phyloP scores from a whole-genome alignment of 2,888 invertebrate genomes.

The Drosophila barbarae region DNA sequence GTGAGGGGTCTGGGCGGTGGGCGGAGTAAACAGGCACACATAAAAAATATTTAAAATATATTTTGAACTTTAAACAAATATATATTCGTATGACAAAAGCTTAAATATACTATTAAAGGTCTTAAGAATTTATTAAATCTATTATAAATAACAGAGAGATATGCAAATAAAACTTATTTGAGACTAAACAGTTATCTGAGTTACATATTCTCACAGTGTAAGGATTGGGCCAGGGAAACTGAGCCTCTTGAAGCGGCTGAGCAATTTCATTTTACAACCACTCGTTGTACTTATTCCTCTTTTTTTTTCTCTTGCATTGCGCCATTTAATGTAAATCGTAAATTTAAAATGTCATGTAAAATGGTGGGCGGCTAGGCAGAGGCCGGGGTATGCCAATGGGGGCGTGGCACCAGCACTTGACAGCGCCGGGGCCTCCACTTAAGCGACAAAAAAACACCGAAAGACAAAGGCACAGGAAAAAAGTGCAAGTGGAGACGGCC shows the following conservation, averaged over 20 bases:
- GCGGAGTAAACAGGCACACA: background rate
- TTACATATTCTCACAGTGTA: background rate
- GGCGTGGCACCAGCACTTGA: slow-evolving; percentile 53
- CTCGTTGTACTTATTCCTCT: slow-evolving; percentile 56
- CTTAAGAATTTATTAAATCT: background rate
- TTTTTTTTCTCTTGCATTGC: slow-evolving; percentile 52
- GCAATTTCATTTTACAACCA: slow-evolving; percentile 70
- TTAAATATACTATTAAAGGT: background rate
- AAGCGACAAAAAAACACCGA: slow-evolving; percentile 33
- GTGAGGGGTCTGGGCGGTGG: background rate
- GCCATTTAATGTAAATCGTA: slow-evolving; percentile 74
- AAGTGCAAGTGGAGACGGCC: slow-evolving; percentile 25
- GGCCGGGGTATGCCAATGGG: slow-evolving; percentile 30
- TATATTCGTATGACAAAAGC: background rate
- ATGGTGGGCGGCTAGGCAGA: slow-evolving; percentile 41
- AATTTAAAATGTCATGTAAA: slow-evolving; percentile 74
- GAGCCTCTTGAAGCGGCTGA: slow-evolving; percentile 54
- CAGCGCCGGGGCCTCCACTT: slow-evolving; percentile 33
- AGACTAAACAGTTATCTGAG: background rate
- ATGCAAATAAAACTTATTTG: background rate
- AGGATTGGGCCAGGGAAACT: slow-evolving; percentile 9
- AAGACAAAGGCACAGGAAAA: slow-evolving; percentile 22
- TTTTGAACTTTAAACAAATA: background rate
- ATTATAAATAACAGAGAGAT: background rate
- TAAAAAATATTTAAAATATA: background rate